Evolutionary conservation across 2,888 invertebrate genomes (phyloP), one percentile per base, ranked within the genome.

Genomic region (Limnephilus rhombicus): DNA sequence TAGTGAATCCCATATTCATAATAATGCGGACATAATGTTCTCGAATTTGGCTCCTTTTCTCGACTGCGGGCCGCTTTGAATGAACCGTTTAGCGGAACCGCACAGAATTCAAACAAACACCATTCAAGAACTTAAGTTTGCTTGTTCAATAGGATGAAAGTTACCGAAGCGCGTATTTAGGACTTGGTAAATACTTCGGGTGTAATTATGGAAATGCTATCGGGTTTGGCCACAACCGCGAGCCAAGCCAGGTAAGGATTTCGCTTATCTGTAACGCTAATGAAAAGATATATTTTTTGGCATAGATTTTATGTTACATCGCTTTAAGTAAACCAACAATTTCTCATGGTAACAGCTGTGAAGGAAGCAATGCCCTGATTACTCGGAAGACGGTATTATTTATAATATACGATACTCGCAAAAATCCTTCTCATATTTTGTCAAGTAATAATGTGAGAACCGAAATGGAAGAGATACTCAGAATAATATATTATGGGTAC

Each of bases 141-240:
- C 80, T 53, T 91, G 89, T 90, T 92, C 90, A 90, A 92, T 92
- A 89, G 91, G 31, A 91, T 80, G 91, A 93, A 93, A 92, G 92
- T 93, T 92, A 90, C 90, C 89, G 86, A 91, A 90, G 91, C 92
- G 92, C 90, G 88, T 90, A 92, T 91, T 93, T 81, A 89, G 90
- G 81, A 85, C 91, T 89, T 89, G 80, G 90, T 86, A 90, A 89
- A 91, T 92, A 90, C 92, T 92, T 92, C 93, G 91, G 92, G 90
- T 93, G 91, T 92, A 92, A 92, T 93, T 91, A 90, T 88, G 91
- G 90, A 91, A 90, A 90, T 87, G 90, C 91, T 91, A 87, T 91
- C 91, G 83, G 91, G 34, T 91, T 92, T 24, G 24, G 24, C 24
- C 24, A 1, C 24, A 9, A 68, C 68, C 68, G 68, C 68, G 68